Evolutionary conservation across 2,888 invertebrate species (phyloP).

Genomic region (Pachymerium ferrugineum): DNA sequence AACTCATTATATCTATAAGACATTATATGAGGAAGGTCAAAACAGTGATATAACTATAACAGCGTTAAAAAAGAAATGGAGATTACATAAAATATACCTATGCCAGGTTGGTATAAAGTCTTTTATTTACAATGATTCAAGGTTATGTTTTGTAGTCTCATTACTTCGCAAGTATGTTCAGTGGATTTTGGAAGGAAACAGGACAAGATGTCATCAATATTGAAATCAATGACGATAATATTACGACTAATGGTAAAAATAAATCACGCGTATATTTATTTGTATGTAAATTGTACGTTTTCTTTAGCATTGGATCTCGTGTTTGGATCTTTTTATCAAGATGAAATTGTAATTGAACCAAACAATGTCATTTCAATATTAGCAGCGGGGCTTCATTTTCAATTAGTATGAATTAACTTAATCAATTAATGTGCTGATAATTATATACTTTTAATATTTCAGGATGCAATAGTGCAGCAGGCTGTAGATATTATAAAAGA

Average conservation of each 20-base stretch:
- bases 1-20: conserved; percentile 70
- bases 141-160: conserved; percentile 61
- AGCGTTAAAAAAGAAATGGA: conserved; percentile 66
- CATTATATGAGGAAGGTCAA: conserved; percentile 66
- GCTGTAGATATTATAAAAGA: conserved; percentile 68
- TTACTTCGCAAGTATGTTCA: conserved; percentile 75
- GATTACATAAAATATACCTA: conserved; percentile 70
- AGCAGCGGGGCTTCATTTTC: conserved; percentile 68
- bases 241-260: conserved; percentile 60
- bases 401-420: conserved; percentile 49
- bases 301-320: conserved; percentile 61
- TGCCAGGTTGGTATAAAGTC: conserved; percentile 60
- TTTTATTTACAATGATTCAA: too few species aligned
- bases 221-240: conserved; percentile 64
- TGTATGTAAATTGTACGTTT: not conserved
- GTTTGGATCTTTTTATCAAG: conserved; percentile 69
- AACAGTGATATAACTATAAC: conserved; percentile 67
- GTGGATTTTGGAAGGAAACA: conserved; percentile 69
- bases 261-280: not conserved
- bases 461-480: conserved; percentile 65
- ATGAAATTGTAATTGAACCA: conserved; percentile 65
- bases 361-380: conserved; percentile 61
- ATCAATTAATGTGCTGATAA: not conserved
- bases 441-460: conserved; percentile 33
- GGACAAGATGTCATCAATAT: conserved; percentile 60